phyloP scores from a whole-genome alignment of 2,888 invertebrate species.

The Serripes groenlandicus region DNA sequence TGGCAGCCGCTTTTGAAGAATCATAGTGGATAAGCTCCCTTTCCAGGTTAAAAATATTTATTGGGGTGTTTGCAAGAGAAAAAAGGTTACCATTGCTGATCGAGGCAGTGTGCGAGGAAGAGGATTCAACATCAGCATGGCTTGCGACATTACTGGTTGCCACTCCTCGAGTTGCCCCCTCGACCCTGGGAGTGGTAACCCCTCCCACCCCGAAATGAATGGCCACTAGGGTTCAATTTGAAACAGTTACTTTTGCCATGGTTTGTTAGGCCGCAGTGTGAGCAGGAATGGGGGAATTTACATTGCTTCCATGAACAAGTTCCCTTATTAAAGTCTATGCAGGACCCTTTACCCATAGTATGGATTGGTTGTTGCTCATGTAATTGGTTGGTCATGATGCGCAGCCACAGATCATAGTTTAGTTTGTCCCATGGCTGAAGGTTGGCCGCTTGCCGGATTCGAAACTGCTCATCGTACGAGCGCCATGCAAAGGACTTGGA shows the following conservation, averaged over 20 bases:
- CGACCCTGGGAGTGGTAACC: too few species aligned
- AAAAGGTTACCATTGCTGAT: too few species aligned
- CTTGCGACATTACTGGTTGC: background rate
- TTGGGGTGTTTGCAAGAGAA: constrained; percentile 2
- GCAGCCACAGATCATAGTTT: constrained; percentile 12
- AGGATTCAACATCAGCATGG: background rate
- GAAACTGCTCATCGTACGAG: constrained; percentile 31
- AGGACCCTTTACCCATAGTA: too few species aligned
- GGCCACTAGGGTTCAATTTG: background rate
- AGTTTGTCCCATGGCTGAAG: constrained; percentile 1
- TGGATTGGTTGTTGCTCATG: too few species aligned
- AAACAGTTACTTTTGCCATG: background rate
- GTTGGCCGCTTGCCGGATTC: constrained; percentile 6
- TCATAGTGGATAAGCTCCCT: background rate
- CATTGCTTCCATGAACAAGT: constrained; percentile 7
- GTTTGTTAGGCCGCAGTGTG: background rate
- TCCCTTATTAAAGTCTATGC: constrained; percentile 15
- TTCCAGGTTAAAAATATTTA: background rate
- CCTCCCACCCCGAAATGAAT: constrained; percentile 1
- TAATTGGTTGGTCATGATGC: too few species aligned
- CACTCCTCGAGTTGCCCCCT: background rate
- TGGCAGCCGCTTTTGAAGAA: background rate
- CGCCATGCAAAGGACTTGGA: constrained; percentile 4
- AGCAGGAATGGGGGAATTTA: constrained; percentile 2
- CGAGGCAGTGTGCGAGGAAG: background rate